Evolutionary conservation across 2,888 invertebrate species (phyloP).

Genomic region (Nephrocerus scutellatus): DNA sequence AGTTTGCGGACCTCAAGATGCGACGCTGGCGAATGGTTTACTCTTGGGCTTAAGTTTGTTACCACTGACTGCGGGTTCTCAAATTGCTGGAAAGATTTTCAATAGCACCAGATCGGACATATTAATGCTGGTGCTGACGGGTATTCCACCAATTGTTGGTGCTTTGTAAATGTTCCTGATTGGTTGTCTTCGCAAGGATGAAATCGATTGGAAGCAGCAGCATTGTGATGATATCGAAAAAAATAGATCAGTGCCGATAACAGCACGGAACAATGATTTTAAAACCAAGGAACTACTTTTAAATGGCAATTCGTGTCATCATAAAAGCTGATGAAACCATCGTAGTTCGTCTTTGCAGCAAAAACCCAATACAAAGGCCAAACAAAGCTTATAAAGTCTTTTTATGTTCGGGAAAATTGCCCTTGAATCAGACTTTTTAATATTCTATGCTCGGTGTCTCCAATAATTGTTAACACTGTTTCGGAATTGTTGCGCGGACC

Average conservation of each 20-base stretch:
- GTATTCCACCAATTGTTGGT: constrained; percentile 76
- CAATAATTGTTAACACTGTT: too few species aligned
- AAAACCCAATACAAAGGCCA: constrained; percentile 28
- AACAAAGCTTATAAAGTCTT: too few species aligned
- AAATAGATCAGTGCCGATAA: constrained; percentile 15
- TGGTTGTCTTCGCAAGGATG: constrained; percentile 49
- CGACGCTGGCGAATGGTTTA: constrained; percentile 88
- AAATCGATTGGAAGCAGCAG: constrained; percentile 11
- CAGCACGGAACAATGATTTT: constrained; percentile 25
- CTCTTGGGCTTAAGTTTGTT: constrained; percentile 78
- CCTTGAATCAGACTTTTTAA: too few species aligned
- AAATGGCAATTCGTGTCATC: constrained; percentile 25
- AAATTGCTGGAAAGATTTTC: constrained; percentile 69
- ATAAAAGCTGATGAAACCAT: constrained; percentile 9
- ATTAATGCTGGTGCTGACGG: constrained; percentile 73
- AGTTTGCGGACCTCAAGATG: constrained; percentile 70
- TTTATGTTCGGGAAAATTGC: too few species aligned
- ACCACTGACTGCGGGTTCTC: constrained; percentile 80
- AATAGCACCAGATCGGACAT: constrained; percentile 59
- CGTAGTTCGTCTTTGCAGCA: constrained; percentile 11
- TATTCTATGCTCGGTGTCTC: too few species aligned
- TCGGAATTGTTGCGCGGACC: too few species aligned
- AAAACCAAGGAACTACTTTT: constrained; percentile 27
- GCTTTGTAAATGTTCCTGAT: constrained; percentile 64
- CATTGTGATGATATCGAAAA: constrained; percentile 13